Evolutionary conservation across 1,140 invertebrate species (phyloP).

Genomic region (Forficula auricularia): DNA sequence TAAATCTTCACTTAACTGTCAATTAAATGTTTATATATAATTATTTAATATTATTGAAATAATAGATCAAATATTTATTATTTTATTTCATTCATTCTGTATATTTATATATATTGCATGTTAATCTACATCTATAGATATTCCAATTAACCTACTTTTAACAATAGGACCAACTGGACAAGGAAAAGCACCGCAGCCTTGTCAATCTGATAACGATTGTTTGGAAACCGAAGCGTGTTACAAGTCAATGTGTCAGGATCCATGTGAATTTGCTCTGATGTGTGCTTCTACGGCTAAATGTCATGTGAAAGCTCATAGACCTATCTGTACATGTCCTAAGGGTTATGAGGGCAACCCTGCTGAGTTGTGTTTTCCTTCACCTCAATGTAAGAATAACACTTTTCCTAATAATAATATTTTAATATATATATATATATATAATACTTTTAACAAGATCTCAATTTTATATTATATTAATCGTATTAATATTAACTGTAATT

Average conservation of each 20-base stretch:
- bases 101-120: too few relatives aligned
- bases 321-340: constrained; percentile 55
- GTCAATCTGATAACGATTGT: constrained; percentile 54
- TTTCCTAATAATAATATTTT: constrained; percentile 1
- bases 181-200: constrained; percentile 45
- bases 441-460: neutral
- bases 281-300: constrained; percentile 51
- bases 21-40: too few relatives aligned
- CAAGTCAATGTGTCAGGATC: constrained; percentile 50
- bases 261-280: constrained; percentile 52
- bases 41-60: too few relatives aligned
- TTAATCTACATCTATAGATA: too few relatives aligned
- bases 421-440: neutral
- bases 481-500: constrained; percentile 12
- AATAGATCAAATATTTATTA: too few relatives aligned
- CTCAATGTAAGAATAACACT: constrained; percentile 43
- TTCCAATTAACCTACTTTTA: too few relatives aligned
- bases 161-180: constrained; percentile 38
- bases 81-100: too few relatives aligned
- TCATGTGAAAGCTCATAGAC: constrained; percentile 51
- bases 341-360: constrained; percentile 58
- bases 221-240: constrained; percentile 55
- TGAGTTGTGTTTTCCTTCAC: constrained; percentile 46
- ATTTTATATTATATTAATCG: neutral
- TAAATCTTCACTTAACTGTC: too few relatives aligned